Conservation (phyloP, 2,888 invertebrate species). For the Nomada flava region DNA sequence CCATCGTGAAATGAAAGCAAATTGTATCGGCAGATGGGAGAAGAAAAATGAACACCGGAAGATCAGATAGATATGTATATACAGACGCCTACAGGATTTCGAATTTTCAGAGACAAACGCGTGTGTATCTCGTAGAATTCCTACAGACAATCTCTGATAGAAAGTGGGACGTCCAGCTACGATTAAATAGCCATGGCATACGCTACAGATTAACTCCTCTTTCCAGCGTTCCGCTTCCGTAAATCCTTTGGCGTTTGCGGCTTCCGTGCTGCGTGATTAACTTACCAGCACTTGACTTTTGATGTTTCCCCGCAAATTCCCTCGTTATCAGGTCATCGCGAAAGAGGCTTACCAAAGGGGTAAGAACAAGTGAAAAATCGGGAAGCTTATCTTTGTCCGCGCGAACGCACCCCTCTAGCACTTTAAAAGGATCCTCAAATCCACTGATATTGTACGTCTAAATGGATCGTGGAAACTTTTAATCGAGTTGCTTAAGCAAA, state of each 20-base stretch:
- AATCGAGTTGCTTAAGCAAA: conserved; percentile 1
- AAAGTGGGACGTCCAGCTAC: conserved; percentile 4
- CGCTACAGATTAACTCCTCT: conserved; percentile 47
- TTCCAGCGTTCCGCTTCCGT: conserved; percentile 25
- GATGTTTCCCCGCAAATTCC: conserved; percentile 20
- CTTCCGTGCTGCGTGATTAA: conserved; percentile 44
- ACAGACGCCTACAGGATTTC: not conserved
- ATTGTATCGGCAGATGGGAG: not conserved
- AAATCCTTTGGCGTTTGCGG: conserved; percentile 40
- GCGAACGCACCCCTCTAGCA: not conserved
- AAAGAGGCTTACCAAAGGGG: conserved; percentile 6
- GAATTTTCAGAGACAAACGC: not conserved
- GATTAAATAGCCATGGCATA: conserved; percentile 37
- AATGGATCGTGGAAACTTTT: conserved; percentile 3
- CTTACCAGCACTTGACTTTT: conserved; percentile 37
- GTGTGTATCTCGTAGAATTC: not conserved
- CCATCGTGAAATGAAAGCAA: not conserved
- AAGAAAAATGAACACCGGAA: too few relatives aligned
- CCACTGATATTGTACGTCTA: too few relatives aligned
- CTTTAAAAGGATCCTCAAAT: not conserved
- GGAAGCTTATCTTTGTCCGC: conserved; percentile 1
- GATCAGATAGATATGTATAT: too few relatives aligned
- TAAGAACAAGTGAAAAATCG: conserved; percentile 21
- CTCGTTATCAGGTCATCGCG: conserved; percentile 3
- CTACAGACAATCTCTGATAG: not conserved